Percentiles rank a stretch among this genome's conserved stretches.
These are phyloP conservation scores for Epinephelus fuscoguttatus DNA, from an alignment of 2,113 vertebrate genomes.

Conservation along the genomic window DNA sequence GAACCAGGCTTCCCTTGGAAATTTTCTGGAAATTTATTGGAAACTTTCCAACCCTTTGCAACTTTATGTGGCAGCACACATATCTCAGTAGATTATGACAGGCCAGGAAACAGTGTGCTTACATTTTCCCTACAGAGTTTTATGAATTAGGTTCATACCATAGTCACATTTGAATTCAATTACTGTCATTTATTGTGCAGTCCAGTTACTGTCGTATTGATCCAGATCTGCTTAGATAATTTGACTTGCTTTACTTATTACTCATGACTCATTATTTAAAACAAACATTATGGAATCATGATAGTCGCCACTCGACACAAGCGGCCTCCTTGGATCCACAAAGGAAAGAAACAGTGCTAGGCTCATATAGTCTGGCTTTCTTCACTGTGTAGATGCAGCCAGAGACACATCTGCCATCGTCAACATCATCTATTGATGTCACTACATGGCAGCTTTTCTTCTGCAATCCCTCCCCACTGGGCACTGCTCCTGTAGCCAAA, in stretches of 20 bases:
- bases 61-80: neutral
- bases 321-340: neutral
- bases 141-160: neutral
- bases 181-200: neutral
- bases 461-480: constrained; percentile 9
- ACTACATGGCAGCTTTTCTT: constrained; percentile 26
- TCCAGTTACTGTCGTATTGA: neutral
- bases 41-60: no score
- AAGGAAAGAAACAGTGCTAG: neutral
- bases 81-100: neutral
- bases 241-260: neutral
- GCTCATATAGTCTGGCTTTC: neutral
- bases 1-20: no score
- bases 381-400: neutral
- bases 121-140: neutral
- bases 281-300: neutral
- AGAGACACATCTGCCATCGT: constrained; percentile 47
- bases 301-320: neutral
- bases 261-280: constrained; percentile 10
- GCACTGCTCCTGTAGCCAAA: constrained; percentile 32
- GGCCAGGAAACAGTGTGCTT: constrained; percentile 1
- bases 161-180: neutral
- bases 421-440: constrained; percentile 34
- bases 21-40: no score
- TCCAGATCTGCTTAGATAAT: neutral